These are phyloP conservation scores for Athalia rosae DNA, from an alignment of 2,888 invertebrate genomes.

Conservation along the genomic window DNA sequence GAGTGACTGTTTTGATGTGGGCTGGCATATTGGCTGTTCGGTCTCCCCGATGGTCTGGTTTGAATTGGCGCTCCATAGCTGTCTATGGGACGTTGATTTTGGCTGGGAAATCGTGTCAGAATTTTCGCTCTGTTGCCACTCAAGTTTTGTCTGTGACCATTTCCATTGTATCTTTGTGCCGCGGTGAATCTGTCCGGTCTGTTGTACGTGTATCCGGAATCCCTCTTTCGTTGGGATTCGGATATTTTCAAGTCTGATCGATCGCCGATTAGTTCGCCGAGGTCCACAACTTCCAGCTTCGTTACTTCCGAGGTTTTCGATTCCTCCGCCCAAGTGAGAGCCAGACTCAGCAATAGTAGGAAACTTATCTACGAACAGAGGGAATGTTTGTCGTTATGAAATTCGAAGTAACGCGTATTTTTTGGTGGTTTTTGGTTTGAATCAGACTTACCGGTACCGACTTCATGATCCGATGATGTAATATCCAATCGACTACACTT, in stretches of 20 bases:
- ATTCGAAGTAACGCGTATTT: no score
- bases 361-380: conserved; percentile 14
- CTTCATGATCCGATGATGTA: conserved; percentile 58
- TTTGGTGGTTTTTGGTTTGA: neutral
- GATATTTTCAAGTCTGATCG: conserved; percentile 40
- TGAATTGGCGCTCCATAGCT: conserved; percentile 66
- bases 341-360: conserved; percentile 51
- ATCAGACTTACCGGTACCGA: conserved; percentile 58
- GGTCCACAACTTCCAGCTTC: conserved; percentile 54
- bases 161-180: conserved; percentile 52
- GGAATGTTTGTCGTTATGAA: neutral
- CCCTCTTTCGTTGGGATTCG: conserved; percentile 64
- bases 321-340: conserved; percentile 47
- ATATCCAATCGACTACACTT: conserved; percentile 55
- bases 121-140: conserved; percentile 57
- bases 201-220: conserved; percentile 63
- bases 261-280: conserved; percentile 39
- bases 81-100: conserved; percentile 61
- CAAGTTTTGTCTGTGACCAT: conserved; percentile 9
- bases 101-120: conserved; percentile 56
- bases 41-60: conserved; percentile 21
- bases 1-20: conserved; percentile 33
- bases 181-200: conserved; percentile 54
- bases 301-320: conserved; percentile 51
- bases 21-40: conserved; percentile 34